These are phyloP conservation scores for Bugulina stolonifera DNA, from an alignment of 2,888 invertebrate species.

Conservation along the genomic window DNA sequence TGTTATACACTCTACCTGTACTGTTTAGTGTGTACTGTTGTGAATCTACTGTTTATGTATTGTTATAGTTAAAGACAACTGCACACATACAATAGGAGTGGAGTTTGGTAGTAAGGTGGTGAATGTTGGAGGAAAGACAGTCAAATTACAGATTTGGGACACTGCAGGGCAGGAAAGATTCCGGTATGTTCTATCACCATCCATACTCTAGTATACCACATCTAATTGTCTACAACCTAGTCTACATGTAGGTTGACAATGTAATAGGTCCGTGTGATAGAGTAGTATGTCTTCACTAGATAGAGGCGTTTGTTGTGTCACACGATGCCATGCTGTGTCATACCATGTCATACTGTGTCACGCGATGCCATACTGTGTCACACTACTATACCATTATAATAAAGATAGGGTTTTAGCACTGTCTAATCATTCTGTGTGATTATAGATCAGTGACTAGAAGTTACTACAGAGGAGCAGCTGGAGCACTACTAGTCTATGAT, in stretches of 20 bases:
- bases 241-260: no score
- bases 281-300: no score
- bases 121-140: slow-evolving; percentile 73
- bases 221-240: no score
- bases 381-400: no score
- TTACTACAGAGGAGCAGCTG: slow-evolving; percentile 64
- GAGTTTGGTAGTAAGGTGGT: slow-evolving; percentile 81
- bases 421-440: no score
- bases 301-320: no score
- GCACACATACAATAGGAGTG: slow-evolving; percentile 78
- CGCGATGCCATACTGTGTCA: no score
- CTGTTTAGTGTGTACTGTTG: slow-evolving; percentile 27
- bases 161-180: slow-evolving; percentile 53
- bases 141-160: slow-evolving; percentile 65
- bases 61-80: slow-evolving; percentile 69
- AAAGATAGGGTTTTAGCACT: no score
- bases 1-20: background rate
- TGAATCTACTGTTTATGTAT: slow-evolving; percentile 21
- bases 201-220: no score
- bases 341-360: no score
- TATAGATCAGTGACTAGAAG: slow-evolving; percentile 65
- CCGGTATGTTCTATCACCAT: slow-evolving; percentile 40
- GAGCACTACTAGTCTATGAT: slow-evolving; percentile 57
- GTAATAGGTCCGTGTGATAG: no score
- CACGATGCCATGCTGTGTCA: no score